Conservation (phyloP, 2,888 invertebrate species). For the Argyresthia goedartella region DNA sequence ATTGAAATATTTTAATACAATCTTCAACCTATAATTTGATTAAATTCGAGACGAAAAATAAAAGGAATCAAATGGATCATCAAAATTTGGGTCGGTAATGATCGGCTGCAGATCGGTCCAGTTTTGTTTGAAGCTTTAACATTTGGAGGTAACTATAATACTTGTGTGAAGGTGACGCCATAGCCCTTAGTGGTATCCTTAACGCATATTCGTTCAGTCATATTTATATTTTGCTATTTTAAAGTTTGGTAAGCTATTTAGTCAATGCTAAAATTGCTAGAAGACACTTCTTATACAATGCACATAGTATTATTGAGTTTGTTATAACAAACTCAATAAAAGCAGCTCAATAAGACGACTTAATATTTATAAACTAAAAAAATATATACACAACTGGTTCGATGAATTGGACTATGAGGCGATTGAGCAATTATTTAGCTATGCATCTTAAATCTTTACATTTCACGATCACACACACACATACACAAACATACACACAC, state of each 20-base stretch:
- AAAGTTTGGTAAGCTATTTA: background rate
- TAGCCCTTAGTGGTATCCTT: no score
- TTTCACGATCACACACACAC: background rate
- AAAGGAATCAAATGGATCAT: constrained; percentile 61
- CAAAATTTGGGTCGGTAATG: constrained; percentile 65
- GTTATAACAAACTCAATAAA: no score
- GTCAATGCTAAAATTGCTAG: background rate
- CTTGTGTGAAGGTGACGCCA: background rate
- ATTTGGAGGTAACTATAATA: constrained; percentile 26
- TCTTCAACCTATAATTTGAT: constrained; percentile 68
- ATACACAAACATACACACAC: background rate
- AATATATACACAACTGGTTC: no score
- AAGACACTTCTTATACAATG: no score
- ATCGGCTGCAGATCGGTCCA: constrained; percentile 40
- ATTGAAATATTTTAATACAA: constrained; percentile 68
- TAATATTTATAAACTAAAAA: no score
- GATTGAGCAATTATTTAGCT: no score
- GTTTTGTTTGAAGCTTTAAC: constrained; percentile 56
- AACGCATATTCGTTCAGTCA: no score
- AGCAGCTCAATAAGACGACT: no score
- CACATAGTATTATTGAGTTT: no score
- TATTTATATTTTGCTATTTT: background rate
- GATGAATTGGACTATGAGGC: no score
- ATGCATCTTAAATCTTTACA: no score
- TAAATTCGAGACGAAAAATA: constrained; percentile 60